phyloP scores from a whole-genome alignment of 2,888 invertebrate species.

The Deroplatys truncata region DNA sequence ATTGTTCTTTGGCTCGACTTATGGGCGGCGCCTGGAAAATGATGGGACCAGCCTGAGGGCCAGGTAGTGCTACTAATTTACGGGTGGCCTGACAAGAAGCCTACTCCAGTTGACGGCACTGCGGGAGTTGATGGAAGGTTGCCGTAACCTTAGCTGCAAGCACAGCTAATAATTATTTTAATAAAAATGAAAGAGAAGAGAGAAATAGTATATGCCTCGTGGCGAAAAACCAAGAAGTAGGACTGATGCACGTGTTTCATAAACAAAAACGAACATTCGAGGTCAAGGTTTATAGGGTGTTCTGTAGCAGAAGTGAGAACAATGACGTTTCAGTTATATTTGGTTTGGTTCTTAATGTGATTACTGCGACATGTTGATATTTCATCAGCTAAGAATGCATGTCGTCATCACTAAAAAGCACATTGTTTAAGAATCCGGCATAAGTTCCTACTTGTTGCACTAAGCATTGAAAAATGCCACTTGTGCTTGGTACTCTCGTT shows the following conservation, averaged over 20 bases:
- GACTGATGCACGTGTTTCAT: not conserved
- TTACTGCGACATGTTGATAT: too few relatives aligned
- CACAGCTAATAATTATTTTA: not conserved
- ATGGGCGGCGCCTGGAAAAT: not conserved
- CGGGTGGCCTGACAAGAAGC: not conserved
- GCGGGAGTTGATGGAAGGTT: not conserved
- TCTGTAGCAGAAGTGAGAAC: not conserved
- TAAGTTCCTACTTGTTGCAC: too few relatives aligned
- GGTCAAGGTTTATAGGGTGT: not conserved
- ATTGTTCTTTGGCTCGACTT: not conserved
- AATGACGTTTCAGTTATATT: not conserved
- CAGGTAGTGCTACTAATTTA: constrained; percentile 1
- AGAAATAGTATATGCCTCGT: not conserved
- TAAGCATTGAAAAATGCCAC: too few relatives aligned
- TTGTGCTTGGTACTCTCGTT: too few relatives aligned
- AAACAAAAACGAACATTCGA: not conserved
- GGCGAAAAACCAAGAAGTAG: not conserved
- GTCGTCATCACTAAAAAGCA: too few relatives aligned
- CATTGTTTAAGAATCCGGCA: too few relatives aligned
- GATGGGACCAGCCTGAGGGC: not conserved
- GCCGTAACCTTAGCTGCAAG: not conserved
- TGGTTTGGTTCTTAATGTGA: too few relatives aligned
- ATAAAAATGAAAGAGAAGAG: not conserved
- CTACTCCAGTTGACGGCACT: not conserved
- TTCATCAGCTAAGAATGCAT: too few relatives aligned